phyloP scores from a whole-genome alignment of 2,888 invertebrate species.

The Zeuzera pyrina region DNA sequence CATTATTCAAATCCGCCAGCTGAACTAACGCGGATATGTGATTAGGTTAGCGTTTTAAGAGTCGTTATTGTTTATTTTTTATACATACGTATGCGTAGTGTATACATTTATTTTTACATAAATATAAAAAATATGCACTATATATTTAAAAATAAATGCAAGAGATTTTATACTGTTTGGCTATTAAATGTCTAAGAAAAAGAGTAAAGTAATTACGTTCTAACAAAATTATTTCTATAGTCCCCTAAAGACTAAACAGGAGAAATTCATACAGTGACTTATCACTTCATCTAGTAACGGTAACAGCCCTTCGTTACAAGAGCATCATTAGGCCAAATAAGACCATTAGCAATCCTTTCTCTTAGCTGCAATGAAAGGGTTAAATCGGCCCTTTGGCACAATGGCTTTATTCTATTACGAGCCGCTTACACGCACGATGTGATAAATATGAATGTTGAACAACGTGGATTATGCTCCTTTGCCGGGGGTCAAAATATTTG shows the following conservation, averaged over 20 bases:
- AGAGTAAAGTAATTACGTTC: conserved; percentile 13
- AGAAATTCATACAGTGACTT: conserved; percentile 59
- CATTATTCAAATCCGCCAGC: conserved; percentile 70
- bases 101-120: too few species aligned
- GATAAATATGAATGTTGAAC: conserved; percentile 72
- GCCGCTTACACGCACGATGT: conserved; percentile 68
- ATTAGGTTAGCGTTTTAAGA: too few species aligned
- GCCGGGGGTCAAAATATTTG: conserved; percentile 71
- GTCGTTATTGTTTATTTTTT: too few species aligned
- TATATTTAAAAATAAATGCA: too few species aligned
- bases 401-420: conserved; percentile 66
- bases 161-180: too few species aligned
- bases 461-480: conserved; percentile 62
- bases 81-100: too few species aligned
- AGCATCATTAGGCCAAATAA: conserved; percentile 70
- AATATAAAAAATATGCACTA: too few species aligned
- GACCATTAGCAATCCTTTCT: conserved; percentile 71
- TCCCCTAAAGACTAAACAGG: conserved; percentile 24
- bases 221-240: conserved; percentile 5
- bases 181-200: too few species aligned
- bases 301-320: conserved; percentile 44
- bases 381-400: conserved; percentile 64
- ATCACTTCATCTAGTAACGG: conserved; percentile 66
- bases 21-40: conserved; percentile 54
- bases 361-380: conserved; percentile 65